Conservation (phyloP, 1,140 invertebrate species). For the Drosophila melanogaster region Release_6_plus_ISO1_MT NT_033779.5:15210001-15210500, state of each 20-base stretch:
- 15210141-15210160: constrained; percentile 49
- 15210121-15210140: constrained; percentile 79
- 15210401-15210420: constrained; percentile 55
- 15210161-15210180: constrained; percentile 72
- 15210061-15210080: constrained; percentile 32
- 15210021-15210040: constrained; percentile 3
- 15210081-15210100: constrained; percentile 68
- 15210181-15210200: constrained; percentile 61
- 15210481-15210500: constrained; percentile 81
- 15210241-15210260: constrained; percentile 59
- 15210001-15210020: constrained; percentile 53
- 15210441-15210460: constrained; percentile 52
- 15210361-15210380: constrained; percentile 81
- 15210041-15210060: constrained; percentile 25
- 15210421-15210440: constrained; percentile 21
- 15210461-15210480: constrained; percentile 59
- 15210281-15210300: constrained; percentile 63
- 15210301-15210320: constrained; percentile 12
- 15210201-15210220: constrained; percentile 70
- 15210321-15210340: constrained; percentile 12
- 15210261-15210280: constrained; percentile 82
- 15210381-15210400: constrained; percentile 70
- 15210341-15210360: constrained; percentile 52
- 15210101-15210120: constrained; percentile 35
- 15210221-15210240: constrained; percentile 13